phyloP scores from a whole-genome alignment of 1,140 invertebrate species.

The Heliconius congener region DNA sequence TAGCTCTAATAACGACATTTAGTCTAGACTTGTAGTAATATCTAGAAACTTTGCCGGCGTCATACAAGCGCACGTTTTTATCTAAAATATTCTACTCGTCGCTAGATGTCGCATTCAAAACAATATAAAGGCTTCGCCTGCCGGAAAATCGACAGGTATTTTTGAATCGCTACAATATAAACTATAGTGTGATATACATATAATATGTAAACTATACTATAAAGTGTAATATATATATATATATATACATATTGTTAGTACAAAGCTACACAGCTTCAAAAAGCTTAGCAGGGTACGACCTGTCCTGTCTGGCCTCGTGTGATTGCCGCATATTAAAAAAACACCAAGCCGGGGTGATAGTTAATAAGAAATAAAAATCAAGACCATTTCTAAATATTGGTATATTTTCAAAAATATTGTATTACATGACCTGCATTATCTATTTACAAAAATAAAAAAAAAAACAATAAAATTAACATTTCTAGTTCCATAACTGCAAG shows the following conservation, averaged over 20 bases:
- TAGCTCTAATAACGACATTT: not conserved
- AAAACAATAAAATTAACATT: slow-evolving; percentile 61
- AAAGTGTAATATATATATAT: no score
- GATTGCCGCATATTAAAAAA: not conserved
- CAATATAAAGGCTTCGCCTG: slow-evolving; percentile 41
- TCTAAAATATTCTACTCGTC: slow-evolving; percentile 35
- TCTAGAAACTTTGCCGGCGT: slow-evolving; percentile 5
- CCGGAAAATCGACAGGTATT: slow-evolving; percentile 19
- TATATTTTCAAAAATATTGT: slow-evolving; percentile 81
- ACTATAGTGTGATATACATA: no score
- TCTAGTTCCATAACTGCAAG: slow-evolving; percentile 50
- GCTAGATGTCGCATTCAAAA: slow-evolving; percentile 39
- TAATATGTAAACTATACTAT: no score
- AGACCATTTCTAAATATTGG: slow-evolving; percentile 72
- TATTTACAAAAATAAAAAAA: slow-evolving; percentile 74
- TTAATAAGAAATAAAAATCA: slow-evolving; percentile 46
- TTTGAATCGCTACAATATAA: no score
- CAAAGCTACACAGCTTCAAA: no score
- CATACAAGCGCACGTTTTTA: not conserved
- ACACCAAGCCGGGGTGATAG: not conserved
- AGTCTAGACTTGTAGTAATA: slow-evolving; percentile 7
- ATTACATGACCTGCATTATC: slow-evolving; percentile 78
- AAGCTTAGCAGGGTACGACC: no score
- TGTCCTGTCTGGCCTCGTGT: no score
- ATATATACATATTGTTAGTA: no score